Conservation (phyloP, 2,797 vertebrate species). For the Sebastes hubbsi region DNA sequence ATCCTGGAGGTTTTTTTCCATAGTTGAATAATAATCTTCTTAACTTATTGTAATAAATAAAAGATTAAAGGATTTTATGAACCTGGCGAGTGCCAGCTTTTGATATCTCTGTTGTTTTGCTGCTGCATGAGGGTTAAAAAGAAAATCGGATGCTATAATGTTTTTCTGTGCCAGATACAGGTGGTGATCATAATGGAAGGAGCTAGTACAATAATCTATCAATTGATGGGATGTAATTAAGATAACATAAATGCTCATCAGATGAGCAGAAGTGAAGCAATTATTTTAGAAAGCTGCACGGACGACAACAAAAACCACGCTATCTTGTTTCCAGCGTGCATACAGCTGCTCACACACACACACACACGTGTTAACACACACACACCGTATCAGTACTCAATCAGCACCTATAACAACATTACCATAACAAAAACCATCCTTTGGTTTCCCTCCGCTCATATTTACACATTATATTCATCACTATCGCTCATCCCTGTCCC, state of each 20-base stretch:
- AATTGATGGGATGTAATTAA: constrained; percentile 54
- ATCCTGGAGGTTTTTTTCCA: constrained; percentile 77
- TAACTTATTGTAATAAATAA: constrained; percentile 83
- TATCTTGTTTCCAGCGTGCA: constrained; percentile 60
- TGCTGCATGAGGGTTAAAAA: constrained; percentile 26
- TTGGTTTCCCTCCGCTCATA: constrained; percentile 77
- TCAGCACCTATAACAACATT: constrained; percentile 82
- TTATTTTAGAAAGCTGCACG: constrained; percentile 46
- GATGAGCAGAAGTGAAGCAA: constrained; percentile 35
- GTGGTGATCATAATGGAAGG: constrained; percentile 13
- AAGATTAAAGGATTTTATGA: constrained; percentile 80
- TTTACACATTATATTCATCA: constrained; percentile 87
- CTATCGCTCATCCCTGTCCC: constrained; percentile 79
- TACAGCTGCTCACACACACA: constrained; percentile 76
- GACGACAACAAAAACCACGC: constrained; percentile 45
- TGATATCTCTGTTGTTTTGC: constrained; percentile 67
- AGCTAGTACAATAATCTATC: constrained; percentile 28
- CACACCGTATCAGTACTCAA: constrained; percentile 75
- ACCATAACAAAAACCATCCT: constrained; percentile 83
- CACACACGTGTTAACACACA: not conserved
- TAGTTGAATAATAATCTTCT: constrained; percentile 82
- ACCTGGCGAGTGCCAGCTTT: constrained; percentile 54
- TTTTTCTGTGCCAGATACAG: constrained; percentile 2
- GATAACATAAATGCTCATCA: constrained; percentile 34
- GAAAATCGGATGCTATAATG: constrained; percentile 15